A percentile compares a stretch with the other conserved stretches of the same genome.
Conservation (phyloP, 2,113 vertebrate genomes). For the Serinus canaria region DNA sequence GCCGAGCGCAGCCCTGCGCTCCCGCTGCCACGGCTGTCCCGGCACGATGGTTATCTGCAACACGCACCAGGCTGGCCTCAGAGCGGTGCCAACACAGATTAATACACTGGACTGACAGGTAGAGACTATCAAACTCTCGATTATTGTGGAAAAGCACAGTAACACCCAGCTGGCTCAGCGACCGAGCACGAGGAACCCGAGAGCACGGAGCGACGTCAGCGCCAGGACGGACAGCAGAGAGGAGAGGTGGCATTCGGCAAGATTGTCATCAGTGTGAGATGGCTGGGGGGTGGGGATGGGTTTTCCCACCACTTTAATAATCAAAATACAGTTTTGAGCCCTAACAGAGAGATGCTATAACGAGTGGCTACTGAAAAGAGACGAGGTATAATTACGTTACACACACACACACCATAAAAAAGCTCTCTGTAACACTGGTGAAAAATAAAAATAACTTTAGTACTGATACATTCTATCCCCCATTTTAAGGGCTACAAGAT, state of each 20-base stretch:
- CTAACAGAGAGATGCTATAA: neutral
- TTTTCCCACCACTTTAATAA: neutral
- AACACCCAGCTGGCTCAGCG: neutral
- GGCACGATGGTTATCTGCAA: neutral
- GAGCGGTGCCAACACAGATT: neutral
- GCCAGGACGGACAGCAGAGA: accelerated
- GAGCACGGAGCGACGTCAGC: neutral
- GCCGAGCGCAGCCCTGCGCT: neutral
- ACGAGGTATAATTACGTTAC: neutral
- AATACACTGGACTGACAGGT: neutral
- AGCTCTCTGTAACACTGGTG: neutral
- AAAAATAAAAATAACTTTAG: slow-evolving; percentile 43
- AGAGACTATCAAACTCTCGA: neutral
- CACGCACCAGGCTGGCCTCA: neutral
- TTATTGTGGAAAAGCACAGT: neutral
- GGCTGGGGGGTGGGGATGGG: neutral
- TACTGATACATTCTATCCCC: slow-evolving; percentile 40
- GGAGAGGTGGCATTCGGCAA: neutral
- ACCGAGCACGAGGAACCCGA: neutral
- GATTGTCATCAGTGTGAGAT: neutral
- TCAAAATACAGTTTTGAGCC: neutral
- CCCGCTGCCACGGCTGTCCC: neutral
- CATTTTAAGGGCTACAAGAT: slow-evolving; percentile 46
- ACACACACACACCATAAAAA: neutral
- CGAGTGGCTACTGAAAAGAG: neutral